Evolutionary conservation across 2,888 invertebrate genomes (phyloP).

Genomic region (Drosophila cognata): DNA sequence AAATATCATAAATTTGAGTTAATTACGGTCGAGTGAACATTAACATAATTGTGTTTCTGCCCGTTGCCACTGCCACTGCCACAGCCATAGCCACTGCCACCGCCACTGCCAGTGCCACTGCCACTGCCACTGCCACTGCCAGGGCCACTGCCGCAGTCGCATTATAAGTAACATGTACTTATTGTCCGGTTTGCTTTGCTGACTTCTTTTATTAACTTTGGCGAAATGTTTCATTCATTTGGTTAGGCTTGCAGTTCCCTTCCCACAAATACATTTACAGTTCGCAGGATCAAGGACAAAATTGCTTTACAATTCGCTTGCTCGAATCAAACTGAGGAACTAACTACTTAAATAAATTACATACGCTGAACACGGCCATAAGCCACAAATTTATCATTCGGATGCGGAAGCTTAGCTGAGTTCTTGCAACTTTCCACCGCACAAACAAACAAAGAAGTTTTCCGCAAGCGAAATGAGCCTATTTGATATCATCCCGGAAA

Average conservation of each 20-base stretch:
- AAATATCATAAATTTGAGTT: conserved; percentile 81
- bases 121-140: conserved; percentile 25
- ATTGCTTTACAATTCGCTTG: conserved; percentile 7
- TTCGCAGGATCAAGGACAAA: not conserved
- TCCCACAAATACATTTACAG: not conserved
- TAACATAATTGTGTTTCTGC: conserved; percentile 74
- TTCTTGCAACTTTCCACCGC: not conserved
- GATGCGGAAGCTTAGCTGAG: not conserved
- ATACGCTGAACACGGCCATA: not conserved
- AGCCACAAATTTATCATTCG: conserved; percentile 6
- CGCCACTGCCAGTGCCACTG: conserved; percentile 35
- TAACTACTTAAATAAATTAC: conserved; percentile 12
- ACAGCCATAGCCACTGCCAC: conserved; percentile 39
- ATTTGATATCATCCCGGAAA: not conserved
- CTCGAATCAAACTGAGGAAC: conserved; percentile 14
- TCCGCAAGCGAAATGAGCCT: not conserved
- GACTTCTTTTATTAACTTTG: conserved; percentile 26
- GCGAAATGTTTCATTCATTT: conserved; percentile 27
- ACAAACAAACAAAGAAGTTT: not conserved
- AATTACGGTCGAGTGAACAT: conserved; percentile 80
- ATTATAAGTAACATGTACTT: conserved; percentile 70
- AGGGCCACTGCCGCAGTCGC: conserved; percentile 29
- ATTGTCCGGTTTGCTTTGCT: conserved; percentile 55
- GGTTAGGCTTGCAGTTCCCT: not conserved
- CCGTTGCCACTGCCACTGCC: conserved; percentile 34